A percentile compares a stretch with the other conserved stretches of the same genome.
Evolutionary conservation across 2,888 invertebrate genomes (phyloP).

Genomic region (Drosophila maculinotata): DNA sequence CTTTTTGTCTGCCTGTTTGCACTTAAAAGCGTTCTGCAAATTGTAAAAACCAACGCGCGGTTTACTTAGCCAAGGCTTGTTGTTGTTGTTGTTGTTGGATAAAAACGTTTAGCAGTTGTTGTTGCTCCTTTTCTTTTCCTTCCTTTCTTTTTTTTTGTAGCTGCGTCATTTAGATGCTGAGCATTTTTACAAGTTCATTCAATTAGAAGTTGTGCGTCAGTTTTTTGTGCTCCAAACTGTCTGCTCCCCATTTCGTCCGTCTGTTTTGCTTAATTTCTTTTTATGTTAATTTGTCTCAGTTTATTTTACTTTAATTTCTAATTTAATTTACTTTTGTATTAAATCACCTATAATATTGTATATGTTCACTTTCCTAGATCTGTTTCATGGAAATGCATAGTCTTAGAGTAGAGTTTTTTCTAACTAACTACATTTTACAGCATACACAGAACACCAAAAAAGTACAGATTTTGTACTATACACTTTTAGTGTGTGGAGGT

Average conservation of each 20-base stretch:
- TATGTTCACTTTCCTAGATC: too few species aligned
- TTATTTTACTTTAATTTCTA: slow-evolving; percentile 4
- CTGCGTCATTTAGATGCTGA: slow-evolving; percentile 62
- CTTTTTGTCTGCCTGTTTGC: slow-evolving; percentile 49
- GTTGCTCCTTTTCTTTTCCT: background rate
- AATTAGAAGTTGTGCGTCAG: slow-evolving; percentile 67
- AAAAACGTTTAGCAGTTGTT: slow-evolving; percentile 60
- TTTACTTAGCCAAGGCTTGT: slow-evolving; percentile 28
- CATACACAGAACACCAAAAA: too few species aligned
- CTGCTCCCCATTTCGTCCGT: slow-evolving; percentile 15
- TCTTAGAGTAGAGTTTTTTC: too few species aligned
- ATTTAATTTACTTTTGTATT: background rate
- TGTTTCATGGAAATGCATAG: too few species aligned
- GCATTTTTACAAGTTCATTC: slow-evolving; percentile 78
- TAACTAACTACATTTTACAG: too few species aligned
- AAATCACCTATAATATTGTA: too few species aligned
- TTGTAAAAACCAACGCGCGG: slow-evolving; percentile 72
- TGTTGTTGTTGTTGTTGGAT: slow-evolving; percentile 36
- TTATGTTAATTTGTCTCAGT: slow-evolving; percentile 35
- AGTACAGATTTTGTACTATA: too few species aligned
- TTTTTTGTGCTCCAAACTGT: slow-evolving; percentile 41
- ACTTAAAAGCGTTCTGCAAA: slow-evolving; percentile 72
- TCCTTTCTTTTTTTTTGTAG: slow-evolving; percentile 13
- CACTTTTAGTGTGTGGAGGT: too few species aligned
- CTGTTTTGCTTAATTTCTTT: slow-evolving; percentile 24